Percentiles rank a stretch among this genome's conserved stretches.
Evolutionary conservation across 2,888 invertebrate genomes (phyloP).

Genomic region (Pyralis farinalis): DNA sequence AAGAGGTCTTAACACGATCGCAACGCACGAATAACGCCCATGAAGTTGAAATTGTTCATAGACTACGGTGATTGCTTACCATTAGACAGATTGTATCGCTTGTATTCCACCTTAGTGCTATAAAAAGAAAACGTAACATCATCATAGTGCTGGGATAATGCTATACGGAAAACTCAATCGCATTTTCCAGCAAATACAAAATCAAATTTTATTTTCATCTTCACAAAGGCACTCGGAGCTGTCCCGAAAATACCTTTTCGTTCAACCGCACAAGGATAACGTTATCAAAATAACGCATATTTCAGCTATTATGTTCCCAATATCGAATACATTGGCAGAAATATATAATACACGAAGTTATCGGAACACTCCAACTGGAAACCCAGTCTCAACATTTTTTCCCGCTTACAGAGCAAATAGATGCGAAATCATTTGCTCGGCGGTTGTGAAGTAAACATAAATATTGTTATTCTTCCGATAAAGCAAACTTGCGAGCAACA

Average conservation of each 20-base stretch:
- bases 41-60: too few relatives aligned
- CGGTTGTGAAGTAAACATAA: slow-evolving; percentile 3
- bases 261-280: background rate
- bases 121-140: too few relatives aligned
- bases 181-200: background rate
- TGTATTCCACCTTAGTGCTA: too few relatives aligned
- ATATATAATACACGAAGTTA: slow-evolving; percentile 3
- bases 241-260: background rate
- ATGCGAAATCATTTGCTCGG: slow-evolving; percentile 2
- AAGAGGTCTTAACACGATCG: too few relatives aligned
- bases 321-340: slow-evolving; percentile 7
- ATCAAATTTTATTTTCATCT: background rate
- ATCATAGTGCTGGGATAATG: too few relatives aligned
- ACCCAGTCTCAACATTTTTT: background rate
- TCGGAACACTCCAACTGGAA: slow-evolving; percentile 3
- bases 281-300: slow-evolving; percentile 2
- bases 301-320: slow-evolving; percentile 1
- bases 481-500: background rate
- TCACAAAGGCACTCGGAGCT: background rate
- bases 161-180: too few relatives aligned
- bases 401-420: slow-evolving; percentile 5
- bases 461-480: slow-evolving; percentile 10
- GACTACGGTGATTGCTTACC: too few relatives aligned
- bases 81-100: too few relatives aligned
- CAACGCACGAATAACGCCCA: too few relatives aligned